Evolutionary conservation across 2,113 vertebrate species (phyloP), one percentile per base, ranked within the genome.

Genomic region (Megaptera novaeangliae): DNA sequence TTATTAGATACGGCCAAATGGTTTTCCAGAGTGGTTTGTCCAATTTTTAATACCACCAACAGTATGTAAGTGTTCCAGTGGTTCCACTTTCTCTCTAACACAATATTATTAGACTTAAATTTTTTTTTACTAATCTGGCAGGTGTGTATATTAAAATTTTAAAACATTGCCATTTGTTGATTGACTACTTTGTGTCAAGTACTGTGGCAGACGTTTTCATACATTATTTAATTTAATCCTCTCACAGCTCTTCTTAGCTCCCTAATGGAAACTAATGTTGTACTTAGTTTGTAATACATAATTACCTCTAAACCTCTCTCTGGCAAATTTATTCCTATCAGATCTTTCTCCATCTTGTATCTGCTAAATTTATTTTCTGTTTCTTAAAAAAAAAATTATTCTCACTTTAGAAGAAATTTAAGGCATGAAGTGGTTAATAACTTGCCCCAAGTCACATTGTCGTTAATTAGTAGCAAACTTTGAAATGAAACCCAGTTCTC

Each of bases 141-240:
- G 27, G 27, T 8, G 0, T 72, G 15, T 93, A 57, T 81, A 69
- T 90, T 88, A 95, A 91, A 91, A 52, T 49, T 49, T 91, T 91
- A 5, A 77, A 82, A 63, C 27, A 18, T 93, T 23, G 4, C 55
- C 78, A n/a, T 68, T 86, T 74, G 44, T 90, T 75, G 81, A 94
- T 69, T 74, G 21, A 61, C 15, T 85, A 13, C n/a, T 92, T 92
- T 92, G 17, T 59, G 18, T 44, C 55, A 81, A 92, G 57, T 14
- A 80, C 41, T 68, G 11, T 75, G 57, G 12, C 64, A 85, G 78
- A 59, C 12, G 41, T 63, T 89, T 81, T 80, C 66, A 57, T 85
- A 39, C 8, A 52, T 77, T 88, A 66, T 25, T 85, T 85, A 74
- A 92, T 59, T 96, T 94, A 95, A 75, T 82, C 63, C 41, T 97